Evolutionary conservation across 2,113 vertebrate species (phyloP), one percentile per base, ranked within the genome.

Genomic region (Tyrannus savana): DNA sequence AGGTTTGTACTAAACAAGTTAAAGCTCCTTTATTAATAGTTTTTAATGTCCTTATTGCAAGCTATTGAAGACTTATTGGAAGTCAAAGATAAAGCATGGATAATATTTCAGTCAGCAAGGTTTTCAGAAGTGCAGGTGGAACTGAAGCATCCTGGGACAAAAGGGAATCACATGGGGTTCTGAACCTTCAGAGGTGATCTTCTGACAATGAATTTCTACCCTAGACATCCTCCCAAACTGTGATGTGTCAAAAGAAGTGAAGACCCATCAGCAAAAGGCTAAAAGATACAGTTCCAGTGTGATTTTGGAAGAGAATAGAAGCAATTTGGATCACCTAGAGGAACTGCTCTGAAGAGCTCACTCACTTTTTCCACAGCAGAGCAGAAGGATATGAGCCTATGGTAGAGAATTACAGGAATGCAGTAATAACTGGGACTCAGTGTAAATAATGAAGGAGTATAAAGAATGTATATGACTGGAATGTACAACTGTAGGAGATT

Each of bases 401-500:
- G 53, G 64, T 53, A 87, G 33, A 2, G 60, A 89, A 82, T 87
- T 63, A 86, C 76, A 90, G 46, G 74, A 94, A 92, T 74, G 64
- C 49, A 67, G 47, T 37, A 91, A 59, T 90, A 77, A 56, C 24
- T 75, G 49, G 24, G 64, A 95, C 80, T 78, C 60, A 71, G 16
- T 72, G 30, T 82, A 94, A 93, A 94, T 84, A 96, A 81, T 25
- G 66, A 82, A 66, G 35, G 21, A 33, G 30, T 72, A 31, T 78
- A 87, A 93, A 86, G 76, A 95, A 95, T 72, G 41, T 75, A 56
- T 87, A 81, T 78, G 63, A 56, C 33, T 77, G 79, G 86, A 94
- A 95, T 47, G n/a, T 75, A 92, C 41, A 81, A 77, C 16, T 1
- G 0, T 63, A 56, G 52, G 55, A 81, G 12, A 89, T 52, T 42